Evolutionary conservation across 2,888 invertebrate genomes (phyloP).

Genomic region (Electrophaes corylata): DNA sequence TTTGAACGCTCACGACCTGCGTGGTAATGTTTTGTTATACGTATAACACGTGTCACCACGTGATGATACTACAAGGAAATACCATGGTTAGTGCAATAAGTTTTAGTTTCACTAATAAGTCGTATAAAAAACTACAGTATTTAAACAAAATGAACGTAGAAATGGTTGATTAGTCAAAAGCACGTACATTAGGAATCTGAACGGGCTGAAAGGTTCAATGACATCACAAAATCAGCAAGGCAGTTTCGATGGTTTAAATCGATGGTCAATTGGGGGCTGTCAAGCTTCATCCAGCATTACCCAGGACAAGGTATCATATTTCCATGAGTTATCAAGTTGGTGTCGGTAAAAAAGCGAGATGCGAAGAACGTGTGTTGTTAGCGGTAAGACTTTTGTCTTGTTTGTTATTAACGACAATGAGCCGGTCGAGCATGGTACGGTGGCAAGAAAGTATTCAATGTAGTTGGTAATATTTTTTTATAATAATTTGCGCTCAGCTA

Average conservation of each 20-base stretch:
- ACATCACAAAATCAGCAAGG: constrained; percentile 1
- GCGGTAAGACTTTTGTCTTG: constrained; percentile 73
- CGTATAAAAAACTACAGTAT: too few species aligned
- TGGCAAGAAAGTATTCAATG: constrained; percentile 35
- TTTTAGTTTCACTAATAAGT: too few species aligned
- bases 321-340: constrained; percentile 49
- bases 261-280: constrained; percentile 46
- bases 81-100: too few species aligned
- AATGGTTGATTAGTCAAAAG: too few species aligned
- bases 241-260: constrained; percentile 34
- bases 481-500: too few species aligned
- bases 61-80: too few species aligned
- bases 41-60: too few species aligned
- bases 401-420: constrained; percentile 78
- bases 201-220: background rate
- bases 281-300: constrained; percentile 39
- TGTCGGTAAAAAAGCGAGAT: constrained; percentile 49
- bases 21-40: too few species aligned
- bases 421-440: constrained; percentile 50
- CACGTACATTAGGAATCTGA: background rate
- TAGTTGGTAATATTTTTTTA: background rate
- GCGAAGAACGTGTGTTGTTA: constrained; percentile 66
- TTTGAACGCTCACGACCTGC: too few species aligned
- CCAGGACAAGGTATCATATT: constrained; percentile 48
- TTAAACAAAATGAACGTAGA: too few species aligned